Evolutionary conservation across 2,888 invertebrate genomes (phyloP).

Genomic region (Aquatica leii): DNA sequence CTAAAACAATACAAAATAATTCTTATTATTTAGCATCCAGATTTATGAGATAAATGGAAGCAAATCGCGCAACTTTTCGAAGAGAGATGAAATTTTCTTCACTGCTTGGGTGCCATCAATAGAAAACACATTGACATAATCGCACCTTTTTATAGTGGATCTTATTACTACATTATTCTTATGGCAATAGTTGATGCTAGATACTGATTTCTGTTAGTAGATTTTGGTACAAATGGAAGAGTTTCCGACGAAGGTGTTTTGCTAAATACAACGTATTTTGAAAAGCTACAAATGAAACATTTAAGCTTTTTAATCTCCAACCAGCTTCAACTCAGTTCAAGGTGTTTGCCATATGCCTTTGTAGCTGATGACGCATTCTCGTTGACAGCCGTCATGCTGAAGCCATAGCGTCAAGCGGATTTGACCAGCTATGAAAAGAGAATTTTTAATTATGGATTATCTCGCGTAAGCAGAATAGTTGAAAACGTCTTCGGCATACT

Average conservation of each 20-base stretch:
- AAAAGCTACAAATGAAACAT: background rate
- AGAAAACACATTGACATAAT: background rate
- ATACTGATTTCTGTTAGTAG: background rate
- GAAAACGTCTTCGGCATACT: slow-evolving; percentile 41
- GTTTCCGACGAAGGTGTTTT: background rate
- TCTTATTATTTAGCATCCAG: background rate
- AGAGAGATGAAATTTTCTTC: background rate
- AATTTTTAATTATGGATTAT: slow-evolving; percentile 6
- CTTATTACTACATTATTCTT: background rate
- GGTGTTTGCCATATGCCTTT: slow-evolving; percentile 1
- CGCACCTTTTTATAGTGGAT: background rate
- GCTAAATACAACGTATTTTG: background rate
- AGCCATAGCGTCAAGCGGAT: background rate
- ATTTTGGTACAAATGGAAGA: slow-evolving; percentile 2
- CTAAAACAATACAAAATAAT: no score
- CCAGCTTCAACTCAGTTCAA: background rate
- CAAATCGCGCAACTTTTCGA: background rate
- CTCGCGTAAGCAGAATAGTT: background rate
- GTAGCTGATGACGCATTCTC: slow-evolving; percentile 1
- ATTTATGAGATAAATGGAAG: background rate
- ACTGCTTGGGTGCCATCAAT: background rate
- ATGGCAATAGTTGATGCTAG: slow-evolving; percentile 2
- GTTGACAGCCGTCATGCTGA: background rate
- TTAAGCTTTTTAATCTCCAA: background rate
- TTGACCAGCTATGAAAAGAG: background rate